These are phyloP conservation scores for Acronicta aceris DNA, from an alignment of 2,888 invertebrate species.

Conservation along the genomic window DNA sequence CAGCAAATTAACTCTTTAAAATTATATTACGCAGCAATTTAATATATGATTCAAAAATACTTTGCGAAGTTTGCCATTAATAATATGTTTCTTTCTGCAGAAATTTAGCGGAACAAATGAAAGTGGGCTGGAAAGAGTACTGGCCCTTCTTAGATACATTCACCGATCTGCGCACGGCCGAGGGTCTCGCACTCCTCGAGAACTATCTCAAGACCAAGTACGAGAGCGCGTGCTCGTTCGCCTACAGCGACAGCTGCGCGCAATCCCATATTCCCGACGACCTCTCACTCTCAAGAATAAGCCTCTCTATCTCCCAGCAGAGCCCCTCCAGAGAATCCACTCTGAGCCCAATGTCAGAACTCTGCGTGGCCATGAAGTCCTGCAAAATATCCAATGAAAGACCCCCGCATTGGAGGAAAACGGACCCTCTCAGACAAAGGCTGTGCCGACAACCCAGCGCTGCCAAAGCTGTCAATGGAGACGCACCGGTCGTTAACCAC, in stretches of 20 bases:
- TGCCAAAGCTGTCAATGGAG: constrained; percentile 71
- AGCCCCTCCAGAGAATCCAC: constrained; percentile 62
- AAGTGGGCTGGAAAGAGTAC: constrained; percentile 96
- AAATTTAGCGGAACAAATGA: constrained; percentile 91
- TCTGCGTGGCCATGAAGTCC: constrained; percentile 89
- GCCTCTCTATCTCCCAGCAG: constrained; percentile 65
- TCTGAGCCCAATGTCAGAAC: constrained; percentile 89
- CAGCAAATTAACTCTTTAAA: too few species aligned
- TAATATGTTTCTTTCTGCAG: constrained; percentile 70
- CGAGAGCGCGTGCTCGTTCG: constrained; percentile 79
- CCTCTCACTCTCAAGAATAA: constrained; percentile 75
- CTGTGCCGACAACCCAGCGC: constrained; percentile 73
- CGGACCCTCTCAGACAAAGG: constrained; percentile 76
- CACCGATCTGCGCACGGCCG: constrained; percentile 92
- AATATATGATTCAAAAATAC: too few species aligned
- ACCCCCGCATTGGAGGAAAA: constrained; percentile 74
- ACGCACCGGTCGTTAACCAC: constrained; percentile 70
- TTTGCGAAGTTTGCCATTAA: neutral
- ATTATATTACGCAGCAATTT: too few species aligned
- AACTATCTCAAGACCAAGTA: constrained; percentile 91
- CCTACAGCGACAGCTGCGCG: constrained; percentile 76
- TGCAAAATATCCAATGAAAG: constrained; percentile 85
- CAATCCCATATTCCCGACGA: constrained; percentile 72
- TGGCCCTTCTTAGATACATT: constrained; percentile 97
- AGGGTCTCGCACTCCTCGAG: constrained; percentile 94